A percentile compares a stretch with the other conserved stretches of the same genome.
These are phyloP conservation scores for Bimastos eiseni DNA, from an alignment of 2,888 invertebrate genomes.

Conservation along the genomic window DNA sequence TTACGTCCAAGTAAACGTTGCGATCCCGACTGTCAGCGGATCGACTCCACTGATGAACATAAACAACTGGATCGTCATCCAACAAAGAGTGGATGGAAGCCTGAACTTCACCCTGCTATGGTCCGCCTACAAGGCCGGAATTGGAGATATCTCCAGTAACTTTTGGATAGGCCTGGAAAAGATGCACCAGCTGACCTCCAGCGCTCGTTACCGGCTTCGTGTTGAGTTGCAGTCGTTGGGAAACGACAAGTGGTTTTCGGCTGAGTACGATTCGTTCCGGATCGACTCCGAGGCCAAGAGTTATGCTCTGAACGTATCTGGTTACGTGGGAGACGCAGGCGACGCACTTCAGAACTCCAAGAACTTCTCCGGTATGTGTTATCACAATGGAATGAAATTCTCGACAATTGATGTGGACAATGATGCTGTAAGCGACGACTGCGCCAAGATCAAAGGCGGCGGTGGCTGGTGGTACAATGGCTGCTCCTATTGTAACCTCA, in stretches of 20 bases:
- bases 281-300: conserved; percentile 14
- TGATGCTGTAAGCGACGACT: background rate
- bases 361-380: conserved; percentile 16
- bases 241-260: conserved; percentile 10
- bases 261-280: conserved; percentile 19
- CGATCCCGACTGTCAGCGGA: background rate
- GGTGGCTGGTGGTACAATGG: conserved; percentile 29
- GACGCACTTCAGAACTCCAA: background rate
- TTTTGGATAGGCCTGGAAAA: conserved; percentile 31
- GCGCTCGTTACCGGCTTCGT: conserved; percentile 16
- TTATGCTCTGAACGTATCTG: conserved; percentile 21
- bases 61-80: conserved; percentile 32
- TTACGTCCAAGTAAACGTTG: background rate
- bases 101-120: background rate
- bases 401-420: conserved; percentile 26
- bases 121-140: conserved; percentile 25
- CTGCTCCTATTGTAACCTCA: conserved; percentile 28
- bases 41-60: background rate
- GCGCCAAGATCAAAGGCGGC: conserved; percentile 18
- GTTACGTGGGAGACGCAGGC: conserved; percentile 27
- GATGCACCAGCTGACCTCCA: conserved; percentile 27
- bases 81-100: conserved; percentile 22
- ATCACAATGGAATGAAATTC: conserved; percentile 28
- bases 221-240: conserved; percentile 18
- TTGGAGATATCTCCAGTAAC: conserved; percentile 14